Evolutionary conservation across 2,113 vertebrate species (phyloP).

Genomic region (Mandrillus leucophaeus): DNA sequence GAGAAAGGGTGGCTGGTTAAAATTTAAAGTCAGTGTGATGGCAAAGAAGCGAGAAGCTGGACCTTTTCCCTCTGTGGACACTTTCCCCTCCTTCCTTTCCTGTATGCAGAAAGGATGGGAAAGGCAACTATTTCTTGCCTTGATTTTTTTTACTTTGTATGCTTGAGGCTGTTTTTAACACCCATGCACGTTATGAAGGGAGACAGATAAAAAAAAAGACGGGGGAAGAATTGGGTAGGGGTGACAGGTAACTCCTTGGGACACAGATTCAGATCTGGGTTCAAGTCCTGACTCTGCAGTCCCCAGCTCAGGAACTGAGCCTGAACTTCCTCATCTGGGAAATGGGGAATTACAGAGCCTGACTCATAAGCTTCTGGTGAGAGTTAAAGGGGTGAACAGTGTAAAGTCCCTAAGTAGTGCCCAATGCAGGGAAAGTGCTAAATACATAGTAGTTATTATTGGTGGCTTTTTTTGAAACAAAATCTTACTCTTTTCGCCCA

Average conservation of each 20-base stretch:
- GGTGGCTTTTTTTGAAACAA: no score
- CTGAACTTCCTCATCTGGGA: rapidly evolving
- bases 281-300: neutral
- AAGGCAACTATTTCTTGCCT: neutral
- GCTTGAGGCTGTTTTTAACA: neutral
- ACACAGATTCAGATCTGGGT: neutral
- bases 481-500: no score
- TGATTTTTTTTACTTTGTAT: neutral
- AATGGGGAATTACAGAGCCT: neutral
- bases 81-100: no score
- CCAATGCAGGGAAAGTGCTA: rapidly evolving
- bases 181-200: neutral
- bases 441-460: rapidly evolving
- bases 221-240: rapidly evolving
- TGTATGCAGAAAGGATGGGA: neutral
- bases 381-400: rapidly evolving
- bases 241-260: no score
- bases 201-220: neutral
- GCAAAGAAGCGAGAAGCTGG: neutral
- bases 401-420: no score
- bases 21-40: conserved; percentile 67
- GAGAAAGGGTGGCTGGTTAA: conserved; percentile 62
- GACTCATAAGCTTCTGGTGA: no score
- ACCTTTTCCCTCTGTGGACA: rapidly evolving
- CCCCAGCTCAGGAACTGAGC: neutral